Evolutionary conservation across 2,797 vertebrate genomes (phyloP), one percentile per base, ranked within the genome.

Genomic region (Florisuga fusca): DNA sequence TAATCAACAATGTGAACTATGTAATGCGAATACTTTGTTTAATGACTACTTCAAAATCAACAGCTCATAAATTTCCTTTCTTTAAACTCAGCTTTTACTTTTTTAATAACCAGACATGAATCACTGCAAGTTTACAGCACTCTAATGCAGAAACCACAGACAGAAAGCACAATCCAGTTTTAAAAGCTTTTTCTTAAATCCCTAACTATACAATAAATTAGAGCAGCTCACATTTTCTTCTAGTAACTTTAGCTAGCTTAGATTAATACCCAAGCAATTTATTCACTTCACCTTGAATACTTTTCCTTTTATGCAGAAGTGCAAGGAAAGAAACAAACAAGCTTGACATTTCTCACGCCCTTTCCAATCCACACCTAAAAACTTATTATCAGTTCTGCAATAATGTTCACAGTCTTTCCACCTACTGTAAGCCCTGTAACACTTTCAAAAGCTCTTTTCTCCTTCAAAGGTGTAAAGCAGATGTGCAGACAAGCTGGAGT

Each of bases 121-220:
- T 76, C 76, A 77, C 26, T 72, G 41, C 34, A 74, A 72, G 45
- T 34, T 64, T 64, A 31, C n/a, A 84, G 46, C 61, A 63, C 36
- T 64, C n/a, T 48, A 82, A 73, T 18, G 46, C 62, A 85, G 85
- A 67, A 89, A 68, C 55, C 61, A 89, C 9, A n/a, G 66, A 84
- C 43, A 61, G 54, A 33, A 83, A 85, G 55, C 29, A 75, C 59
- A 22, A 46, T 14, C 45, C 54, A 69, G 9, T 41, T 90, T 69
- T 76, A 51, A 85, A 93, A 88, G 83, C 22, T 58, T 77, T 63
- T 62, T 27, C 67, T 93, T 85, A 88, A 88, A 96, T n/a, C 29
- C 69, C 87, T 20, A 82, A 38, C 15, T 41, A 38, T n/a, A 34
- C 26, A 41, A 10, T 43, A 81, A 66, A 68, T 63, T 18, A 43